Conservation (phyloP, 2,797 vertebrate species). For the Phrynocephalus guinanensis region DNA sequence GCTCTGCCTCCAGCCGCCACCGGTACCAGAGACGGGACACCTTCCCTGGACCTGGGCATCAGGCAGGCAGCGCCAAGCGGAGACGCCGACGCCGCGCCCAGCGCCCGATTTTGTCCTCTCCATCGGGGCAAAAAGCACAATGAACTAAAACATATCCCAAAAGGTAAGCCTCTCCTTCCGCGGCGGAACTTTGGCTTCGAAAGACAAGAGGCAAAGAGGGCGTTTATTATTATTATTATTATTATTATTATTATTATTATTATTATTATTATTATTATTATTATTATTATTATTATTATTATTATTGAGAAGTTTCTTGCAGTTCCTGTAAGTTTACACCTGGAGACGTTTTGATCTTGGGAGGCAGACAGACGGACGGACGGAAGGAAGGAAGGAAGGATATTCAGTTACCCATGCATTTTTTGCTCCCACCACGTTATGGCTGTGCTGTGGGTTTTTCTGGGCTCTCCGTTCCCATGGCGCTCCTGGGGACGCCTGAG, state of each 20-base stretch:
- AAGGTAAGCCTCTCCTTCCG: slow-evolving; percentile 73
- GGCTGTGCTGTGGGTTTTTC: fast-evolving
- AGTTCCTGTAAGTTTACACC: background rate
- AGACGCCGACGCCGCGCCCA: background rate
- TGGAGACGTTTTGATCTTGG: background rate
- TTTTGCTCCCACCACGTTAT: background rate
- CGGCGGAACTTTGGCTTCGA: background rate
- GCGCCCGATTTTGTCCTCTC: slow-evolving; percentile 21
- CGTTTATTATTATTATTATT: background rate
- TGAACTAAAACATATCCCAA: slow-evolving; percentile 42
- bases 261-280: background rate
- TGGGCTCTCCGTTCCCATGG: background rate
- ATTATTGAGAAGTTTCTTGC: background rate
- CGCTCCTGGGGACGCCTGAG: background rate
- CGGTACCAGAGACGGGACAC: too few relatives aligned
- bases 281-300: background rate
- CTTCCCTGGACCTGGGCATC: slow-evolving; percentile 53
- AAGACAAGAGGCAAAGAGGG: background rate
- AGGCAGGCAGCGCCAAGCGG: slow-evolving; percentile 13
- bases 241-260: background rate
- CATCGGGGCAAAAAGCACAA: slow-evolving; percentile 40
- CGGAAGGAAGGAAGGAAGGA: background rate
- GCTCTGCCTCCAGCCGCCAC: too few relatives aligned
- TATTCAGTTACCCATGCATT: background rate
- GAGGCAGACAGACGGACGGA: background rate